Percentiles rank a stretch among this genome's conserved stretches.
Conservation (phyloP, 1,140 invertebrate genomes). For the Nephila pilipes region DNA sequence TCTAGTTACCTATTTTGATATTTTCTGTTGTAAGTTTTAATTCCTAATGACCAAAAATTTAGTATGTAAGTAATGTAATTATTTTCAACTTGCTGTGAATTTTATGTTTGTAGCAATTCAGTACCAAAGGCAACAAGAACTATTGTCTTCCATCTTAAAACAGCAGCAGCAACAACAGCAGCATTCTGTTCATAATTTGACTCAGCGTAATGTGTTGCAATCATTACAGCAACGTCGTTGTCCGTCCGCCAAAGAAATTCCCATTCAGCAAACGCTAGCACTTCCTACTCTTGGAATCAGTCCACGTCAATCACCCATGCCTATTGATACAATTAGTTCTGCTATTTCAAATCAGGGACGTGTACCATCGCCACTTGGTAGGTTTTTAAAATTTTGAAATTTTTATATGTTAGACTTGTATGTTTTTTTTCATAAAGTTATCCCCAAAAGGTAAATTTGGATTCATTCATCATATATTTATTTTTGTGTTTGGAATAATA, state of each 20-base stretch:
- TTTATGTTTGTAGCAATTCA: slow-evolving; percentile 42
- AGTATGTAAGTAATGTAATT: not conserved
- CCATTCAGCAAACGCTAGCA: slow-evolving; percentile 66
- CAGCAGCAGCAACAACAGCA: slow-evolving; percentile 85
- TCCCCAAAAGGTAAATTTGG: too few relatives aligned
- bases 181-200: slow-evolving; percentile 80
- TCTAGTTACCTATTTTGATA: too few relatives aligned
- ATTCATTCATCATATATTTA: too few relatives aligned
- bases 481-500: too few relatives aligned
- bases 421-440: too few relatives aligned
- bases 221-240: slow-evolving; percentile 44
- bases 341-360: slow-evolving; percentile 78
- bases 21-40: too few relatives aligned
- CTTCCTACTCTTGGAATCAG: slow-evolving; percentile 70
- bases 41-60: too few relatives aligned
- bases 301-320: slow-evolving; percentile 74
- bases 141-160: slow-evolving; percentile 83
- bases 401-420: not conserved
- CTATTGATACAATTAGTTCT: slow-evolving; percentile 44
- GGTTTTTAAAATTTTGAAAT: slow-evolving; percentile 67
- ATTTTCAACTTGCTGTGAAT: not conserved
- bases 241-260: slow-evolving; percentile 72
- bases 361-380: slow-evolving; percentile 81
- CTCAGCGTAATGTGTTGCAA: slow-evolving; percentile 54
- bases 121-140: slow-evolving; percentile 65